Percentiles rank a stretch among this genome's conserved stretches.
These are phyloP conservation scores for Xanthia togata DNA, from an alignment of 2,888 invertebrate genomes.

Conservation along the genomic window DNA sequence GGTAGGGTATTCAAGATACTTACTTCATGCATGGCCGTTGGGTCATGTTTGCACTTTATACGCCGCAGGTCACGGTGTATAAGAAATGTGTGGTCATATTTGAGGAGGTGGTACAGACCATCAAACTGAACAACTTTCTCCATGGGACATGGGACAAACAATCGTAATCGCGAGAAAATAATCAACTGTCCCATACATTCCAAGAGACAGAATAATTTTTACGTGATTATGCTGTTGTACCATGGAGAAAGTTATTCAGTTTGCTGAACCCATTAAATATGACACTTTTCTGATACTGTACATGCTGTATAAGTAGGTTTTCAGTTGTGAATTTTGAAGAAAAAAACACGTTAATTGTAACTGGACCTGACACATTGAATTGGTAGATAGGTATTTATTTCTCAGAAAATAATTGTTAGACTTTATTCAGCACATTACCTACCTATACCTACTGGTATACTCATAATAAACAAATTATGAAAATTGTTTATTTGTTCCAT, in stretches of 20 bases:
- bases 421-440: neutral
- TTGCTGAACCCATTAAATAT: no score
- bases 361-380: neutral
- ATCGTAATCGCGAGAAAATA: no score
- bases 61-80: neutral
- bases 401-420: neutral
- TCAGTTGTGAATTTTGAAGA: neutral
- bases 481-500: constrained; percentile 20
- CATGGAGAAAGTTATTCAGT: no score
- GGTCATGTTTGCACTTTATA: neutral
- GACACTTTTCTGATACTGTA: no score
- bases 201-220: no score
- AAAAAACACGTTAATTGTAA: neutral
- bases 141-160: no score
- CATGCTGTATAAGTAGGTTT: no score
- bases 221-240: no score
- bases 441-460: neutral
- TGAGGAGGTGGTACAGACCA: no score
- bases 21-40: neutral
- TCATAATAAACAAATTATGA: neutral
- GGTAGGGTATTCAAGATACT: neutral
- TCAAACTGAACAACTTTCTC: no score
- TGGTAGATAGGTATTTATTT: neutral
- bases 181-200: no score
- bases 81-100: no score